These are phyloP conservation scores for Podarcis siculus DNA, from an alignment of 2,797 vertebrate species.

Conservation along the genomic window DNA sequence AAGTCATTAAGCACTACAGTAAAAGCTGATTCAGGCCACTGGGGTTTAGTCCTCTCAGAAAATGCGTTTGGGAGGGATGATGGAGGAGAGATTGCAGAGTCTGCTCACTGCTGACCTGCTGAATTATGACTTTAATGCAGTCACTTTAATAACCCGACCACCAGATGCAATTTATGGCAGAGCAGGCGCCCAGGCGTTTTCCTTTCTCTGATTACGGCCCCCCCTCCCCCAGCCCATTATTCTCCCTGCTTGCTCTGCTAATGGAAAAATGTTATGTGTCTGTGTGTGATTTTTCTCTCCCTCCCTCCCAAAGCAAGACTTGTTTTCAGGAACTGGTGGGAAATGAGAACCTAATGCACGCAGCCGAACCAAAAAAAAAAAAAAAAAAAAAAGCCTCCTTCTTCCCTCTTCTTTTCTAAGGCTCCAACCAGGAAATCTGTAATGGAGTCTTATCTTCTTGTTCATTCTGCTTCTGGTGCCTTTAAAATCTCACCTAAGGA, in stretches of 20 bases:
- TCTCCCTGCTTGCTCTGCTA: constrained; percentile 74
- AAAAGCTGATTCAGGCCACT: constrained; percentile 41
- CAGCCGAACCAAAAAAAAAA: constrained; percentile 38
- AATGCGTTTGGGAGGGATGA: constrained; percentile 48
- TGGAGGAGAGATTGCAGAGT: constrained; percentile 58
- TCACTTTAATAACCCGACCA: constrained; percentile 69
- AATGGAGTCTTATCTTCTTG: background rate
- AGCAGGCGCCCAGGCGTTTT: constrained; percentile 70
- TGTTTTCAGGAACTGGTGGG: constrained; percentile 73
- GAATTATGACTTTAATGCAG: constrained; percentile 71
- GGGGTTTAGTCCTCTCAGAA: constrained; percentile 40
- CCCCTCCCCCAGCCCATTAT: constrained; percentile 66
- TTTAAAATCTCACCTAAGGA: constrained; percentile 12
- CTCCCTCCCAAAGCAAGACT: constrained; percentile 31
- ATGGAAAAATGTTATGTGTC: constrained; percentile 72
- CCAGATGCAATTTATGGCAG: constrained; percentile 71
- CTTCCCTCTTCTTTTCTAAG: constrained; percentile 11
- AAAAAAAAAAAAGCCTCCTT: constrained; percentile 22
- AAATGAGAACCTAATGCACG: constrained; percentile 56
- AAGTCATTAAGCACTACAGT: constrained; percentile 22
- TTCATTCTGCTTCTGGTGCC: constrained; percentile 34
- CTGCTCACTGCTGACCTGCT: constrained; percentile 59
- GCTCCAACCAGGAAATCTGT: background rate
- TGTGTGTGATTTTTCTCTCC: constrained; percentile 57
- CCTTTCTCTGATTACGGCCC: constrained; percentile 66